Percentiles rank a stretch among this genome's conserved stretches.
Evolutionary conservation across 2,113 vertebrate genomes (phyloP).

Genomic region (Dolichotis patagonum): DNA sequence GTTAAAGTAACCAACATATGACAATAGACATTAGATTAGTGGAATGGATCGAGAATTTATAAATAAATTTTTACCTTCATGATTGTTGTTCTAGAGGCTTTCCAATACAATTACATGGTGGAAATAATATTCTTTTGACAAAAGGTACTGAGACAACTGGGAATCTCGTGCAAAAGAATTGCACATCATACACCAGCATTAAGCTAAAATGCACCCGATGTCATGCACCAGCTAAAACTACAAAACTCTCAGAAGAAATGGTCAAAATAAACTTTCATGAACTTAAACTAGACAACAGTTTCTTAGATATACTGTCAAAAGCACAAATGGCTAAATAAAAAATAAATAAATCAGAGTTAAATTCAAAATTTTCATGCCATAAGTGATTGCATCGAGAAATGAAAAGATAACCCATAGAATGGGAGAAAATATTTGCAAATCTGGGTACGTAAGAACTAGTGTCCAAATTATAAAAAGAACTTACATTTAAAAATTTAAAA

Average conservation of each 20-base stretch:
- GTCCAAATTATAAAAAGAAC: background rate
- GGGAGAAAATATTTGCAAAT: constrained; percentile 34
- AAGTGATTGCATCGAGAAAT: background rate
- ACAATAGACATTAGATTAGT: background rate
- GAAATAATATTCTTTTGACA: background rate
- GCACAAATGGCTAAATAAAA: background rate
- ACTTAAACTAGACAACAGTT: background rate
- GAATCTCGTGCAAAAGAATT: background rate
- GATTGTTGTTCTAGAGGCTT: background rate
- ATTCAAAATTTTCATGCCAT: background rate
- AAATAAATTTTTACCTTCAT: background rate
- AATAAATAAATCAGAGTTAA: background rate
- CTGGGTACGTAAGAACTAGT: background rate
- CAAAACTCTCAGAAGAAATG: constrained; percentile 7
- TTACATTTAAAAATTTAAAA: background rate
- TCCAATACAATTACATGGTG: background rate
- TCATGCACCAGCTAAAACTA: background rate
- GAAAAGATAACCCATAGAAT: background rate
- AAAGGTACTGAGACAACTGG: background rate
- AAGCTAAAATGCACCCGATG: background rate
- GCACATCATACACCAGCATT: background rate
- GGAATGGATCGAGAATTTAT: background rate
- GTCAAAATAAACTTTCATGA: background rate
- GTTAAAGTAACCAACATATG: background rate
- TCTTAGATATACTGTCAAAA: background rate